These are phyloP conservation scores for Trichopria drosophilae DNA, from an alignment of 2,888 invertebrate genomes.

Conservation along the genomic window DNA sequence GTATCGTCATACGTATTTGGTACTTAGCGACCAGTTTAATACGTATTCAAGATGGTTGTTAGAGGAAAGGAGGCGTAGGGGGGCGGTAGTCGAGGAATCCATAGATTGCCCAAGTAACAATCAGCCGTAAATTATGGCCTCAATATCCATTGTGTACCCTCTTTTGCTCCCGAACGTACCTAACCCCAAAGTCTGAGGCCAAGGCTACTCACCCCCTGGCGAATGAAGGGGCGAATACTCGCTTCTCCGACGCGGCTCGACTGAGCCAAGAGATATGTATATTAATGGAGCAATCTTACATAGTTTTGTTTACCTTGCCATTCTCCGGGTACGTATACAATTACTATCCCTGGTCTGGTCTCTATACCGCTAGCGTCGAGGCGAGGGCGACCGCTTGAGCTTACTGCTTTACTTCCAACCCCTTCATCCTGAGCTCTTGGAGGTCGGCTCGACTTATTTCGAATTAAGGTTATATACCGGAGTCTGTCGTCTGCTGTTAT, in stretches of 20 bases:
- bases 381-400: constrained; percentile 32
- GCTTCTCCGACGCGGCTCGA: constrained; percentile 45
- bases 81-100: constrained; percentile 49
- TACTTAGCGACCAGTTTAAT: constrained; percentile 41
- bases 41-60: constrained; percentile 54
- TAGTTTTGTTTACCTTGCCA: constrained; percentile 60
- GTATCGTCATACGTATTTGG: no score
- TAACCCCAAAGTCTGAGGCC: constrained; percentile 56
- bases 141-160: constrained; percentile 60
- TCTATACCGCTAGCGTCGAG: constrained; percentile 35
- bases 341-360: constrained; percentile 56
- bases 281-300: constrained; percentile 60
- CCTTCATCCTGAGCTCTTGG: constrained; percentile 6
- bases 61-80: constrained; percentile 33
- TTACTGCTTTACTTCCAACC: constrained; percentile 23
- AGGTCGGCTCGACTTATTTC: constrained; percentile 22
- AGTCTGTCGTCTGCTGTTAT: no score
- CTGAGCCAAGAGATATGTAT: constrained; percentile 59
- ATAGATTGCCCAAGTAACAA: constrained; percentile 58
- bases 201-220: constrained; percentile 53
- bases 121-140: constrained; percentile 60
- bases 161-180: constrained; percentile 48
- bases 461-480: constrained; percentile 22
- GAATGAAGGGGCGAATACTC: constrained; percentile 33
- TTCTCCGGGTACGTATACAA: constrained; percentile 57